Percentiles rank a stretch among this genome's conserved stretches.
These are phyloP conservation scores for Cossypha polioptera DNA, from an alignment of 2,797 vertebrate genomes.

Conservation along the genomic window DNA sequence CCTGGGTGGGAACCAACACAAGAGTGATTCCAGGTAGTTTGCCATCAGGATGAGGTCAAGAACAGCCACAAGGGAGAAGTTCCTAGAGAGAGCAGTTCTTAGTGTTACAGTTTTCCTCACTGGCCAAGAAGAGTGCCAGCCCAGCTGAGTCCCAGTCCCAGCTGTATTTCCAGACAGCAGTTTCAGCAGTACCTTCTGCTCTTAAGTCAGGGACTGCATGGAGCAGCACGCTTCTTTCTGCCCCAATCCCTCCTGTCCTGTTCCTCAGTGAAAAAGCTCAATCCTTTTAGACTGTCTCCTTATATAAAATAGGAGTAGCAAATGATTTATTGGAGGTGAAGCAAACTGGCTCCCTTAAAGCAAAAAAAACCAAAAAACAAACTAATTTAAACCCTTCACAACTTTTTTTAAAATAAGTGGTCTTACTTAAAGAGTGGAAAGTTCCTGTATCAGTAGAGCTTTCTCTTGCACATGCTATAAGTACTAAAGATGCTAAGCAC, in stretches of 20 bases:
- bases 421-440: not conserved
- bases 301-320: not conserved
- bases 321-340: not conserved
- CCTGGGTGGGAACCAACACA: not conserved
- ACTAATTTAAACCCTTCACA: not conserved
- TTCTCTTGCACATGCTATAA: not conserved
- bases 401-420: not conserved
- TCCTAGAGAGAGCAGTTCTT: not conserved
- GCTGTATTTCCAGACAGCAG: not conserved
- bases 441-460: not conserved
- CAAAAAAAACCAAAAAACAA: not conserved
- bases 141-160: not conserved
- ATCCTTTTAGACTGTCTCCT: not conserved
- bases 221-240: fast-evolving
- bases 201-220: not conserved
- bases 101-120: not conserved
- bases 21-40: not conserved
- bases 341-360: not conserved
- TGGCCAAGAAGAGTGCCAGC: not conserved
- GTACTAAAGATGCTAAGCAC: not conserved
- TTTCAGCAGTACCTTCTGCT: not conserved
- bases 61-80: not conserved
- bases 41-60: not conserved
- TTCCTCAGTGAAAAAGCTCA: not conserved
- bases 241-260: not conserved